phyloP scores from a whole-genome alignment of 1,140 invertebrate species.

The Drosophila truncata region DNA sequence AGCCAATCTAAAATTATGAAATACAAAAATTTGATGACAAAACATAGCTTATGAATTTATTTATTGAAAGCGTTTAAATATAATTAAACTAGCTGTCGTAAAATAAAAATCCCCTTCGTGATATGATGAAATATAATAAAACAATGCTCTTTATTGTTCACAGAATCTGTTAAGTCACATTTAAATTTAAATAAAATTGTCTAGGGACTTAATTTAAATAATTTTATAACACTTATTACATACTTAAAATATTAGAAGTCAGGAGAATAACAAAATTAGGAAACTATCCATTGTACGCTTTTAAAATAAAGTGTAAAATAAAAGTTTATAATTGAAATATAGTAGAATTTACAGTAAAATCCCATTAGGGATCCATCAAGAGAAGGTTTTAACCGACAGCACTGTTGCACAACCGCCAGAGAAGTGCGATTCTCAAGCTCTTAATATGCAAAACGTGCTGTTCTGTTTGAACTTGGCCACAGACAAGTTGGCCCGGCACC shows the following conservation, averaged over 20 bases:
- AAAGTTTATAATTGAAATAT: not conserved
- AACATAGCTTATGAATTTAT: no score
- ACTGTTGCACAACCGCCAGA: not conserved
- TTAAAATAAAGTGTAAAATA: not conserved
- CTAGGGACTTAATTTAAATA: not conserved
- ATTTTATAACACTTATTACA: not conserved
- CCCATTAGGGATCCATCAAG: not conserved
- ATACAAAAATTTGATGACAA: no score
- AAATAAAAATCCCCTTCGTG: no score
- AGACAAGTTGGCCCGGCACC: slow-evolving; percentile 40
- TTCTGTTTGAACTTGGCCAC: slow-evolving; percentile 63
- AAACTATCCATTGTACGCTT: not conserved
- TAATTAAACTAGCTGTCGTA: no score
- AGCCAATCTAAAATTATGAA: no score
- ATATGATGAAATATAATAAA: no score
- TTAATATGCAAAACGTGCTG: slow-evolving; percentile 68
- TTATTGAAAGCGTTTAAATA: no score
- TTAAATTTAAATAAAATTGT: not conserved
- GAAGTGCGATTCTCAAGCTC: slow-evolving; percentile 23
- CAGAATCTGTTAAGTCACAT: no score
- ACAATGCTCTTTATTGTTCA: no score
- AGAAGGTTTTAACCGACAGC: not conserved
- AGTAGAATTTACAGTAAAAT: not conserved
- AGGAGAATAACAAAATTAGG: not conserved
- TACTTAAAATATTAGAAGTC: not conserved